phyloP scores from a whole-genome alignment of 2,113 vertebrate genomes.

The Furnarius figulus region DNA sequence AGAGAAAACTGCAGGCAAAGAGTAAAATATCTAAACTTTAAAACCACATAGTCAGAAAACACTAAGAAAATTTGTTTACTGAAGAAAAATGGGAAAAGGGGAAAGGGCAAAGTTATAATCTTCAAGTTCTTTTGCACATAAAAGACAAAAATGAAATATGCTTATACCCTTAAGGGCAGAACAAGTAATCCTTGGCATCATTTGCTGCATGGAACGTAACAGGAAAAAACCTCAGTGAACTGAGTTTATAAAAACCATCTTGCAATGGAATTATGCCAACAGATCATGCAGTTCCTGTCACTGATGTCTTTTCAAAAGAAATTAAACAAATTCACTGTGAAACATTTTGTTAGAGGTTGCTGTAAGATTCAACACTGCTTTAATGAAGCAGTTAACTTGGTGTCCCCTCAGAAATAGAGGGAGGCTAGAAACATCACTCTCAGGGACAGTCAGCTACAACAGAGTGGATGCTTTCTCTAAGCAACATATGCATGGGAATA shows the following conservation, averaged over 20 bases:
- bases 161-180: neutral
- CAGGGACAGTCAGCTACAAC: neutral
- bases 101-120: neutral
- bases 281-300: neutral
- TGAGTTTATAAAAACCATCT: neutral
- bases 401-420: neutral
- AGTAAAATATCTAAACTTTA: neutral
- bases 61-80: neutral
- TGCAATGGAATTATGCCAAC: neutral
- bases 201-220: neutral
- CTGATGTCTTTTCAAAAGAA: neutral
- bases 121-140: neutral
- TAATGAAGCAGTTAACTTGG: neutral
- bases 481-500: neutral
- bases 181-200: neutral
- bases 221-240: neutral
- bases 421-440: neutral
- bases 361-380: accelerated
- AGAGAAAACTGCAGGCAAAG: neutral
- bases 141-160: neutral
- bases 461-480: neutral
- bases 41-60: neutral
- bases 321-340: neutral
- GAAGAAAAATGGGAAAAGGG: neutral
- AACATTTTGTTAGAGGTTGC: neutral